Evolutionary conservation across 1,140 invertebrate species (phyloP).

Genomic region (Bilobella aurantiaca): DNA sequence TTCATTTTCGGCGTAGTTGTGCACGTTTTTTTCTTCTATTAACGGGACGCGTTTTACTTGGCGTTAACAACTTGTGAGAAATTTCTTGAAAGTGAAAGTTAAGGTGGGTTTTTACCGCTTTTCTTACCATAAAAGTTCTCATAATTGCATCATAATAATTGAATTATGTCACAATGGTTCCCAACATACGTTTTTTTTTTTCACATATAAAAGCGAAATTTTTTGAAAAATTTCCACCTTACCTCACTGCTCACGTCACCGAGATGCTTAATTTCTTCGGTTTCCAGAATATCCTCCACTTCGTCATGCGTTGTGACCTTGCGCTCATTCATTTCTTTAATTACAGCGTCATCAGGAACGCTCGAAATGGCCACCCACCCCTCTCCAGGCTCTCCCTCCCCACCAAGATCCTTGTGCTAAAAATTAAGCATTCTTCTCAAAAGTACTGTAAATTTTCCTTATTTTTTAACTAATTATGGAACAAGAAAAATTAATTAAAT

Average conservation of each 20-base stretch:
- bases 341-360: constrained; percentile 50
- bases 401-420: constrained; percentile 41
- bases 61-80: too few species aligned
- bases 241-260: constrained; percentile 76
- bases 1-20: too few species aligned
- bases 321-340: constrained; percentile 67
- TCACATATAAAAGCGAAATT: too few species aligned
- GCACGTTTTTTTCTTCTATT: too few species aligned
- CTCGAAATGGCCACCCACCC: constrained; percentile 45
- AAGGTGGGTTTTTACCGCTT: too few species aligned
- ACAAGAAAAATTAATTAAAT: background rate
- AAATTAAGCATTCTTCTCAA: background rate
- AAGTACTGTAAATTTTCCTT: too few species aligned
- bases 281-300: constrained; percentile 65
- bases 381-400: constrained; percentile 47
- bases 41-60: too few species aligned
- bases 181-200: too few species aligned
- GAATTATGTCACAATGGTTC: background rate
- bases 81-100: too few species aligned
- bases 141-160: too few species aligned
- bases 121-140: too few species aligned
- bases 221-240: too few species aligned
- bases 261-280: constrained; percentile 66
- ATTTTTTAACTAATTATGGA: background rate
- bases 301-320: constrained; percentile 68